These are phyloP conservation scores for Pogonocherus hispidulus DNA, from an alignment of 2,888 invertebrate genomes.

Conservation along the genomic window DNA sequence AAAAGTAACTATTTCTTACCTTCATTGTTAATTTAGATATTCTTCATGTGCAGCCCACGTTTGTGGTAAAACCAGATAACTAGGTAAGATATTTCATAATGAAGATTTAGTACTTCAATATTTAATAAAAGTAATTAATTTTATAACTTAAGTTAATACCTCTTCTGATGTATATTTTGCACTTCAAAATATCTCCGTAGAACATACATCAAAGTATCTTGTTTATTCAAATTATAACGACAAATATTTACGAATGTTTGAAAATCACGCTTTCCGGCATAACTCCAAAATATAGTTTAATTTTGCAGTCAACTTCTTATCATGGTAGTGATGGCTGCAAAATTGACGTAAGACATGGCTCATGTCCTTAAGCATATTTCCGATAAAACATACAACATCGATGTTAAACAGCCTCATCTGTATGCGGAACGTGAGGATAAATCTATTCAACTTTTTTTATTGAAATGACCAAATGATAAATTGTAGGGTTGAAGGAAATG, in stretches of 20 bases:
- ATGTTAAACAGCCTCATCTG: constrained; percentile 2
- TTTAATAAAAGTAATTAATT: too few species aligned
- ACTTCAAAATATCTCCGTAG: background rate
- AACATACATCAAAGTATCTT: background rate
- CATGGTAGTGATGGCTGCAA: background rate
- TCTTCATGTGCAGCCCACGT: too few species aligned
- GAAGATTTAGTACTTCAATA: too few species aligned
- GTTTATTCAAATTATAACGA: constrained; percentile 3
- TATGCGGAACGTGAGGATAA: background rate
- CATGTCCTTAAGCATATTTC: background rate
- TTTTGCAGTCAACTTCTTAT: background rate
- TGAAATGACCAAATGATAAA: constrained; percentile 9
- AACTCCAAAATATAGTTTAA: background rate
- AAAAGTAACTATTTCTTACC: too few species aligned
- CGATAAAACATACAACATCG: constrained; percentile 8
- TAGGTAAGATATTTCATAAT: too few species aligned
- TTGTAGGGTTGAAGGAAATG: background rate
- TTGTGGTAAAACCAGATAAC: too few species aligned
- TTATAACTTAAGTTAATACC: too few species aligned
- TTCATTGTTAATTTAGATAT: too few species aligned
- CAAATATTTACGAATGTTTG: background rate
- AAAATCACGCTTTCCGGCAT: background rate
- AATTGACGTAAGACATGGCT: background rate
- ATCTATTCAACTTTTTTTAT: background rate
- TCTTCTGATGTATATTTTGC: too few species aligned